Evolutionary conservation across 2,113 vertebrate genomes (phyloP), one percentile per base, ranked within the genome.

Genomic region (Porphyrio hochstetteri): DNA sequence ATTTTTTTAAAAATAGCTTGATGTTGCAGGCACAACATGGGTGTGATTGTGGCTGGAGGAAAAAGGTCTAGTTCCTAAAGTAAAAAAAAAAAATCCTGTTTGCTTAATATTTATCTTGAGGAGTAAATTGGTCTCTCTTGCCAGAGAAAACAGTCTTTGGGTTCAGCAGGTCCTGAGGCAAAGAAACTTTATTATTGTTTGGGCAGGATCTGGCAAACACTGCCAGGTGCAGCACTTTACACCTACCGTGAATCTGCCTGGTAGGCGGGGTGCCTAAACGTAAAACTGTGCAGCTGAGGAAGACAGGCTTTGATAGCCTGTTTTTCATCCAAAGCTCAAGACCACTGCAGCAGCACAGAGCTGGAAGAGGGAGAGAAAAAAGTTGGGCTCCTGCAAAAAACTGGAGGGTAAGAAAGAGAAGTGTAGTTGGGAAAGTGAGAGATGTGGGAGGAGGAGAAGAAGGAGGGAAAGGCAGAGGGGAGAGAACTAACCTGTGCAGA

Each of bases 1-100:
- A 13, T 72, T 89, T 80, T 95, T 95, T 95, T 84, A 63, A 78
- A 93, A 97, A 96, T 96, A 97, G 95, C 72, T 95, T 79, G 52
- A 61, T 23, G 6, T 68, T 91, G 81, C 74, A 82, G 57, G 52
- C 53, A 79, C 31, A 40, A 46, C 17, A 87, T 78, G 91, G 92
- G 86, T 88, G 75, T 88, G 90, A 94, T 83, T 78, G 15, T 69
- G 67, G 87, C 86, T 91, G 78, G 71, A 85, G 89, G 79, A 95
- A 93, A 96, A 94, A 87, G 59, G 72, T 77, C 50, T 74, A 60
- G 64, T 95, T 96, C 64, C 85, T 79, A 46, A 77, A 88, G 55
- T 82, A 5, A 61, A 57, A 88, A 57, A 93, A 72, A 75, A 86
- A 40, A 79, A 3, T 65, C 40, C 38, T 90, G 71, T 91, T 96